Percentiles rank a stretch among this genome's conserved stretches.
Evolutionary conservation across 2,113 vertebrate species (phyloP).

Genomic region (Hippocampus guttulatus): DNA sequence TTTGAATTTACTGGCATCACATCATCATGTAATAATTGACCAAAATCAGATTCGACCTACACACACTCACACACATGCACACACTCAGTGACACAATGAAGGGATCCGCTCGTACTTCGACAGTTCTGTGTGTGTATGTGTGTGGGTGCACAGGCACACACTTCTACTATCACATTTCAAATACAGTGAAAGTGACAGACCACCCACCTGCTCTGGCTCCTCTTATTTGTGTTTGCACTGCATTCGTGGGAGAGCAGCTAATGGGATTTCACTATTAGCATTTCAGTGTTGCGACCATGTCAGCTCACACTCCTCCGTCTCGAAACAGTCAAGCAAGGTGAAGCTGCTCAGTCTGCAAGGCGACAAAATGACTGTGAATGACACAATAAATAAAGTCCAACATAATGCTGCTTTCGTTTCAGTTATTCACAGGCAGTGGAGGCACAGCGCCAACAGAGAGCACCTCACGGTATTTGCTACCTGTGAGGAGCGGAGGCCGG

Average conservation of each 20-base stretch:
- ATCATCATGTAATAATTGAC: background rate
- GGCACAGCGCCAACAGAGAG: background rate
- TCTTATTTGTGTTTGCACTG: conserved; percentile 53
- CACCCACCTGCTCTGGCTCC: conserved; percentile 65
- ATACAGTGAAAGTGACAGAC: conserved; percentile 57
- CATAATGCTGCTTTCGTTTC: conserved; percentile 31
- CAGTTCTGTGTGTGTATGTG: conserved; percentile 24
- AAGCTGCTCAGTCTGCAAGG: conserved; percentile 29
- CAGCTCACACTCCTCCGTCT: conserved; percentile 59
- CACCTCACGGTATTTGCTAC: background rate
- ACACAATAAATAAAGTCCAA: conserved; percentile 15
- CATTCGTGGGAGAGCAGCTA: conserved; percentile 64
- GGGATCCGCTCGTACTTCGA: conserved; percentile 16
- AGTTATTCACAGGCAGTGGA: conserved; percentile 24
- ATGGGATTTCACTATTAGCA: conserved; percentile 70
- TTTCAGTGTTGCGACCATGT: conserved; percentile 58
- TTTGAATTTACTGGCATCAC: background rate
- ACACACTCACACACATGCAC: background rate
- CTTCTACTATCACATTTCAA: conserved; percentile 38
- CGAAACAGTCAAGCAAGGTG: conserved; percentile 43
- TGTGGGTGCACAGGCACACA: conserved; percentile 29
- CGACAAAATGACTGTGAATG: conserved; percentile 38
- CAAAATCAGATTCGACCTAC: background rate
- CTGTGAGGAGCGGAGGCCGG: too few relatives aligned
- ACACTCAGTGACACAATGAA: conserved; percentile 35